phyloP scores from a whole-genome alignment of 2,113 vertebrate species.

The Triplophysa rosa region DNA sequence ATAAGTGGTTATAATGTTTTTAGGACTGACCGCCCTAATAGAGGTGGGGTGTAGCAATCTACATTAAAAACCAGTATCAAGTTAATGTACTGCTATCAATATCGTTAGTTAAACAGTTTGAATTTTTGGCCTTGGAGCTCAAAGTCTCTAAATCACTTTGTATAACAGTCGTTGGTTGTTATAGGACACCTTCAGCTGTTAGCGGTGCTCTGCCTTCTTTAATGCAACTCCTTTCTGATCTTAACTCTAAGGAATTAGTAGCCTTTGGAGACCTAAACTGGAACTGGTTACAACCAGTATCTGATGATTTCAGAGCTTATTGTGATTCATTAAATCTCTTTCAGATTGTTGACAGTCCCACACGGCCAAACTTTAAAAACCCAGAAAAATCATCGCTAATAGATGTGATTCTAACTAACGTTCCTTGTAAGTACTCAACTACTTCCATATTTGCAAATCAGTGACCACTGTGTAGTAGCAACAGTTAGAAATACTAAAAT shows the following conservation, averaged over 20 bases:
- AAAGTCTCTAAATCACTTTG: neutral
- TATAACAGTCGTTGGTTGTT: neutral
- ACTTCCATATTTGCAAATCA: constrained; percentile 22
- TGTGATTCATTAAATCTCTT: constrained; percentile 38
- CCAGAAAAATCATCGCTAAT: constrained; percentile 35
- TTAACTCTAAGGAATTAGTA: neutral
- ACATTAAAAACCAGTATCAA: neutral
- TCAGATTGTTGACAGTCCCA: constrained; percentile 42
- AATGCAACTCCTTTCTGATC: neutral
- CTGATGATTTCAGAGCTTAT: constrained; percentile 31
- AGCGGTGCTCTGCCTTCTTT: neutral
- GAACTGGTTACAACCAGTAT: constrained; percentile 7
- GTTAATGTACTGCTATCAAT: neutral
- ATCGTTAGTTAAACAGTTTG: neutral
- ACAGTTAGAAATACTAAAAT: constrained; percentile 21
- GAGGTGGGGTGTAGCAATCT: neutral
- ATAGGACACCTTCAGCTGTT: neutral
- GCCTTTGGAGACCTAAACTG: neutral
- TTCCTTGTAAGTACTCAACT: constrained; percentile 32
- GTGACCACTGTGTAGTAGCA: no score
- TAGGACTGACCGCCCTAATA: neutral
- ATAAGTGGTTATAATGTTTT: neutral
- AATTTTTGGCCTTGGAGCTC: neutral
- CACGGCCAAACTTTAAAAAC: constrained; percentile 37
- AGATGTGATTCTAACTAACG: constrained; percentile 31